Conservation (phyloP, 2,888 invertebrate genomes). For the Lochmaea crataegi region DNA sequence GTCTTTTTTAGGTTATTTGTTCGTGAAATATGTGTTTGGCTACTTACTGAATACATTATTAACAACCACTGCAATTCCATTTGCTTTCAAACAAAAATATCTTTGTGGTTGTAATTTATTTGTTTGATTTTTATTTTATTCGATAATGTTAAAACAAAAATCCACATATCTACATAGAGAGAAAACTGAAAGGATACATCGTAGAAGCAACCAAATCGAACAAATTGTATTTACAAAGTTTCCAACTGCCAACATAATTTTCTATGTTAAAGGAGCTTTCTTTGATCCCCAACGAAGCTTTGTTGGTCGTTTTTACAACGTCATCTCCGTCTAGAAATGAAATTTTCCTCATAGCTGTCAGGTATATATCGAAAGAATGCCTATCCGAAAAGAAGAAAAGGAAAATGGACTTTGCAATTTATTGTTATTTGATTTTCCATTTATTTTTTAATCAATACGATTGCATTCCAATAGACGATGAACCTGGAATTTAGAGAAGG, state of each 20-base stretch:
- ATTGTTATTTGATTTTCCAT: conserved; percentile 50
- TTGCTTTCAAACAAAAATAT: no score
- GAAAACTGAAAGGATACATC: background rate
- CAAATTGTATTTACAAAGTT: conserved; percentile 63
- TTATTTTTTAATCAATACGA: conserved; percentile 29
- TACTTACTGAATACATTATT: no score
- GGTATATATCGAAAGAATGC: conserved; percentile 61
- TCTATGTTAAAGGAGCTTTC: conserved; percentile 44
- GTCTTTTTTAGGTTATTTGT: no score
- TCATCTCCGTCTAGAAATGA: conserved; percentile 62
- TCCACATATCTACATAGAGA: background rate
- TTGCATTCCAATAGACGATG: conserved; percentile 5
- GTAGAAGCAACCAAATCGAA: conserved; percentile 58
- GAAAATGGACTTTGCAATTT: conserved; percentile 48
- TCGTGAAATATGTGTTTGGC: no score
- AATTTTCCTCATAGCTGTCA: conserved; percentile 64
- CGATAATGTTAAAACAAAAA: background rate
- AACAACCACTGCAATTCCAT: no score
- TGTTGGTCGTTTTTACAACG: conserved; percentile 62
- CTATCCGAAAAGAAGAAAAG: conserved; percentile 47
- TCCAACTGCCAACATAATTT: conserved; percentile 57
- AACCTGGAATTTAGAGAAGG: conserved; percentile 2
- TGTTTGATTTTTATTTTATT: background rate
- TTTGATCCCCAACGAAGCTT: conserved; percentile 54
- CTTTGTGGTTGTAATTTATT: no score